Base-by-base conservation (phyloP, 2,888 invertebrate species). In the Hypena proboscidalis region DNA sequence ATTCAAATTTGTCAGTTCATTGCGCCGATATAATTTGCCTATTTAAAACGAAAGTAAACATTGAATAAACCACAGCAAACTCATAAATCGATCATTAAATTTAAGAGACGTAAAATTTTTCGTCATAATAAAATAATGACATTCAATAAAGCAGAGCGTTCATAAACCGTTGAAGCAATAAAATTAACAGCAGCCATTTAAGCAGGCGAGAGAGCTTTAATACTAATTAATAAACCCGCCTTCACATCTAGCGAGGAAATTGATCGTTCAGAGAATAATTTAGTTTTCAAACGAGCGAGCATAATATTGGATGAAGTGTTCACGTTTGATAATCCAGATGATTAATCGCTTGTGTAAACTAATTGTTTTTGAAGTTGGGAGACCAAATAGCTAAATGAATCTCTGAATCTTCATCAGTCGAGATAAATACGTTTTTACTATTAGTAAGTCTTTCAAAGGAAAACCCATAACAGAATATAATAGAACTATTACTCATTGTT, bases 181-280 rank as follows among this genome's bases (percentile, higher is more conserved):
- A 82, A 83, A 71, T 80, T 75, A 77, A 80, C 71, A 67, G 67
- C 70, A 52, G 48, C 64, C 58, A 74, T 70, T 67, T 57, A 50
- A 53, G 48, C 54, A 44, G 22, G 23, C 37, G 46, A 58, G 40
- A 43, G 33, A 35, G 50, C 45, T 51, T 49, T 55, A 61, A 63
- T 48, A 63, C 21, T 54, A 50, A 47, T 62, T 44, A 62, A 58
- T 58, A 48, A 42, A 52, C 44, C 35, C 43, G 45, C 40, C 31
- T 51, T 35, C 41, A 39, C 42, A 37, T 22, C 13, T 30, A 38
- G n/a, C 9, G 20, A 29, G 30, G 35, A 45, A 58, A 52, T 50
- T 43, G 21, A 9, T 26, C 38, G 30, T 50, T 44, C 30, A 45
- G 8, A 43, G 33, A 39, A 34, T 41, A 29, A 51, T 41, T 46